A percentile compares a stretch with the other conserved stretches of the same genome.
phyloP scores from a whole-genome alignment of 2,797 vertebrate genomes.

The Pangasius sanitwongsei region DNA sequence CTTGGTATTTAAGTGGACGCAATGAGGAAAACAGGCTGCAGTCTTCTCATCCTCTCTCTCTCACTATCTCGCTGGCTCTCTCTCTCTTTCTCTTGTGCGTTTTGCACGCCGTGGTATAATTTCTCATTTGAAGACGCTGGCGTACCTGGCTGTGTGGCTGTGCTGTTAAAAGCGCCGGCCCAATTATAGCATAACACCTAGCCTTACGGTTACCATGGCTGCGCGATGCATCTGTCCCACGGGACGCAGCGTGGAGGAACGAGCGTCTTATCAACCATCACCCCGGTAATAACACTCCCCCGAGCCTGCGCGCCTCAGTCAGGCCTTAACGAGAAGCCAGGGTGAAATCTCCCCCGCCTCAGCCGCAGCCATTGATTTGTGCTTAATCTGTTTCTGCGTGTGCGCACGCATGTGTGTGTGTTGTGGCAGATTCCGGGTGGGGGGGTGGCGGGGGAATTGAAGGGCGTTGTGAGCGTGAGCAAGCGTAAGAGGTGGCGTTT shows the following conservation, averaged over 20 bases:
- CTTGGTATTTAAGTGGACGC: conserved; percentile 34
- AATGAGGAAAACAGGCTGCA: conserved; percentile 31
- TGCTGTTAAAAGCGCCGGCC: conserved; percentile 80
- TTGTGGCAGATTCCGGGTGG: conserved; percentile 32
- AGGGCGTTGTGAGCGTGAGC: conserved; percentile 53
- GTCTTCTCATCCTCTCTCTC: conserved; percentile 32
- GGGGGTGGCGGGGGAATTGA: conserved; percentile 43
- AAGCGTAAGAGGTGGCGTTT: conserved; percentile 59
- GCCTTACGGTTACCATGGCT: conserved; percentile 93
- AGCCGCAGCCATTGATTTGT: conserved; percentile 84
- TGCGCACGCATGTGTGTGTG: conserved; percentile 35
- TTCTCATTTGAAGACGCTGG: conserved; percentile 79
- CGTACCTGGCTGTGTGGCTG: conserved; percentile 81
- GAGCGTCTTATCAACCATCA: conserved; percentile 90
- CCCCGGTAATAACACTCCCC: conserved; percentile 86
- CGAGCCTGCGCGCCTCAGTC: conserved; percentile 80
- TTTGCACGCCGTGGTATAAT: conserved; percentile 70
- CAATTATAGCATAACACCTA: conserved; percentile 89
- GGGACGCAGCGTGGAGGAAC: conserved; percentile 86
- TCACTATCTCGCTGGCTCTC: neutral
- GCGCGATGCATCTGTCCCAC: conserved; percentile 82
- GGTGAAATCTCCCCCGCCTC: conserved; percentile 84
- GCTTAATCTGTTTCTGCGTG: conserved; percentile 81
- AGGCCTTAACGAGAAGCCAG: conserved; percentile 83
- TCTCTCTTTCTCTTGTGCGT: conserved; percentile 46